Percentiles rank a stretch among this genome's conserved stretches.
Evolutionary conservation across 2,113 vertebrate species (phyloP).

Genomic region (Pristiophorus japonicus): DNA sequence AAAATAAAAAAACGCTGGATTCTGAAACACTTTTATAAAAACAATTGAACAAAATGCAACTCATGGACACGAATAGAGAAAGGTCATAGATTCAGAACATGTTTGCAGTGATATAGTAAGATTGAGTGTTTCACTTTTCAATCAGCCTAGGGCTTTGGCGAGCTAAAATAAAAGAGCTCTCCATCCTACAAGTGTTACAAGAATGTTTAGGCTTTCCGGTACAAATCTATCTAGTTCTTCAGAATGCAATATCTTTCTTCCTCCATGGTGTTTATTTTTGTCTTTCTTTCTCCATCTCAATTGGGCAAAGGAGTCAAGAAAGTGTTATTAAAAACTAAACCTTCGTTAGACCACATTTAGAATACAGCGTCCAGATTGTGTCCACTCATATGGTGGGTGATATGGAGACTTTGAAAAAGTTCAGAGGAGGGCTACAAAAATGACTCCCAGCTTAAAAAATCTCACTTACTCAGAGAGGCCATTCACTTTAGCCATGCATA

Average conservation of each 20-base stretch:
- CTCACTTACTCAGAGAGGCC: not conserved
- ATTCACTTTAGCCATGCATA: not conserved
- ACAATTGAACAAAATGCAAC: not conserved
- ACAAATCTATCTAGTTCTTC: not conserved
- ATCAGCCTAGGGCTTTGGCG: not conserved
- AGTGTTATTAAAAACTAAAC: not conserved
- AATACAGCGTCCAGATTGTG: not conserved
- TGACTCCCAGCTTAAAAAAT: not conserved
- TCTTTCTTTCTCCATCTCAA: not conserved
- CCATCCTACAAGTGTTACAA: not conserved
- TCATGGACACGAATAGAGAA: not conserved
- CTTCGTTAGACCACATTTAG: not conserved
- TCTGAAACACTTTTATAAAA: not conserved
- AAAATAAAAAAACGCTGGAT: not conserved
- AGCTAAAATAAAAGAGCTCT: not conserved
- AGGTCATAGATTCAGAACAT: not conserved
- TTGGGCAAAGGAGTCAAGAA: not conserved
- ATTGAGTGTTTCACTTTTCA: not conserved
- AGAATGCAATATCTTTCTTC: not conserved
- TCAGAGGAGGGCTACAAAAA: not conserved
- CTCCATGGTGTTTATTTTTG: not conserved
- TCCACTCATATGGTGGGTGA: not conserved
- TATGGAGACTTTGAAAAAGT: not conserved
- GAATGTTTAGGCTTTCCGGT: too few relatives aligned
- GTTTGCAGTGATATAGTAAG: not conserved